Percentiles rank a stretch among this genome's conserved stretches.
These are phyloP conservation scores for Theristus sp. DNA, from an alignment of 2,888 invertebrate genomes.

Conservation along the genomic window DNA sequence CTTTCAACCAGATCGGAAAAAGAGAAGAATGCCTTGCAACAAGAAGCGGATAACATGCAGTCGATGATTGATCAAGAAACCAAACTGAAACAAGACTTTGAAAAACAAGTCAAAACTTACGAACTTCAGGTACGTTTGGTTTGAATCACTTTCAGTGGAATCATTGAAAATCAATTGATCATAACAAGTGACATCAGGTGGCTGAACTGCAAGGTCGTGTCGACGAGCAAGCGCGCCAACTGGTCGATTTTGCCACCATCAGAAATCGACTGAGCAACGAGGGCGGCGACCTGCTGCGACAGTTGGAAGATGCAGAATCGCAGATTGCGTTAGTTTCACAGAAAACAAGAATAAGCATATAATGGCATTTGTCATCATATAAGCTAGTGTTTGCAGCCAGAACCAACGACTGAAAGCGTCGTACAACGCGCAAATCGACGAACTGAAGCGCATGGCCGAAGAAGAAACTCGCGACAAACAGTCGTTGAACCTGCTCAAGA, in stretches of 20 bases:
- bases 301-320: slow-evolving; percentile 68
- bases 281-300: slow-evolving; percentile 85
- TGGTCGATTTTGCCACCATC: slow-evolving; percentile 59
- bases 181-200: slow-evolving; percentile 41
- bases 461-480: slow-evolving; percentile 41
- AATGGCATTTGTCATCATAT: background rate
- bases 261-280: slow-evolving; percentile 96
- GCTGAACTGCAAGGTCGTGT: slow-evolving; percentile 85
- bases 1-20: slow-evolving; percentile 14
- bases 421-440: slow-evolving; percentile 44
- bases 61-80: slow-evolving; percentile 21
- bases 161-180: too few relatives aligned
- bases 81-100: slow-evolving; percentile 19
- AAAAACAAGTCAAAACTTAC: slow-evolving; percentile 20
- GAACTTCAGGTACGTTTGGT: slow-evolving; percentile 9
- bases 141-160: background rate
- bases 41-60: slow-evolving; percentile 19
- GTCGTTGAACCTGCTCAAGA: background rate
- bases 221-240: slow-evolving; percentile 74
- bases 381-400: background rate
- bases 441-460: slow-evolving; percentile 89
- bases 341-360: too few relatives aligned
- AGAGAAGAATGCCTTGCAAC: slow-evolving; percentile 17
- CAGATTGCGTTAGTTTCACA: background rate
- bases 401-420: slow-evolving; percentile 52